Evolutionary conservation across 2,797 vertebrate genomes (phyloP).

Genomic region (Gadopsis marmoratus): DNA sequence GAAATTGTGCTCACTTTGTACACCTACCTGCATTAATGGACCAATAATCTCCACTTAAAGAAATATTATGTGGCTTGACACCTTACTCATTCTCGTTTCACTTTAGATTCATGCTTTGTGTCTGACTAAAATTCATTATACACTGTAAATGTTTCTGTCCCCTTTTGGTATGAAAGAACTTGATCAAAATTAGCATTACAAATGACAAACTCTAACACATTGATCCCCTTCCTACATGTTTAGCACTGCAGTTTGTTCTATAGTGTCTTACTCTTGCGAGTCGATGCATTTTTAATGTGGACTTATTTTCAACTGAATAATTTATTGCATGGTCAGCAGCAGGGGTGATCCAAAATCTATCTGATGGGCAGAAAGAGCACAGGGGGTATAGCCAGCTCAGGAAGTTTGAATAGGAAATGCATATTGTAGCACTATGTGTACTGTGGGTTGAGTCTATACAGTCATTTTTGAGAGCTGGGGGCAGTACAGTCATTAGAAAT

Average conservation of each 20-base stretch:
- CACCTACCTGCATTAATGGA: conserved; percentile 42
- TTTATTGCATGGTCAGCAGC: conserved; percentile 83
- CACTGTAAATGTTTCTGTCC: conserved; percentile 50
- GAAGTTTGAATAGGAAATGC: conserved; percentile 61
- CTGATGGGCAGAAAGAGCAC: conserved; percentile 65
- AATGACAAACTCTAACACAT: conserved; percentile 53
- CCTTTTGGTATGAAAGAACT: conserved; percentile 50
- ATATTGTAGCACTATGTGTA: conserved; percentile 37
- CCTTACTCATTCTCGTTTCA: conserved; percentile 28
- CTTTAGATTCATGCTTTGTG: conserved; percentile 44
- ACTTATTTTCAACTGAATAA: conserved; percentile 86
- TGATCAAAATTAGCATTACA: conserved; percentile 69
- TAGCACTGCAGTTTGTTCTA: conserved; percentile 77
- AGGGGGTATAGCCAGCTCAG: conserved; percentile 53
- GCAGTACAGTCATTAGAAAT: not conserved
- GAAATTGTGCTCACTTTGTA: conserved; percentile 26
- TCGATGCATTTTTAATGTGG: conserved; percentile 85
- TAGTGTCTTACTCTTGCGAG: conserved; percentile 77
- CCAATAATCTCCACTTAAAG: conserved; percentile 24
- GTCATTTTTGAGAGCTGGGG: not conserved
- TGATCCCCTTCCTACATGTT: conserved; percentile 66
- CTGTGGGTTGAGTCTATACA: not conserved
- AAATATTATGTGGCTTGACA: conserved; percentile 17
- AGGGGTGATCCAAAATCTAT: conserved; percentile 74
- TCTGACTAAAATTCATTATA: conserved; percentile 21